Percentiles rank a stretch among this genome's conserved stretches.
Conservation (phyloP, 64 coral and sea anemone species). For the Cladopsammia gracilis region DNA sequence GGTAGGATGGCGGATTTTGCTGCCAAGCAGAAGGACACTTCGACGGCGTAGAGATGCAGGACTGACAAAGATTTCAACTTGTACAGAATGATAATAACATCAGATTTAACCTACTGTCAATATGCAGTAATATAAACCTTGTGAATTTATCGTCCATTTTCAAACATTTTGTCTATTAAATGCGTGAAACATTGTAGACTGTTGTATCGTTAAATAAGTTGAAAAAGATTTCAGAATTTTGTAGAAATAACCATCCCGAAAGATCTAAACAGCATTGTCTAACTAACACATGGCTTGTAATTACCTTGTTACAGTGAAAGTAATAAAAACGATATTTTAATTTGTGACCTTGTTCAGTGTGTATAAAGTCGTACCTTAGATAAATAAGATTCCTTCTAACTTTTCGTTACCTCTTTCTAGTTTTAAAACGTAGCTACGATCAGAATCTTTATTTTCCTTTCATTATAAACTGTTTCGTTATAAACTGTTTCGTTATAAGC, state of each 20-base stretch:
- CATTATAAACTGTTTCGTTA: background rate
- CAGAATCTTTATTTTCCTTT: background rate
- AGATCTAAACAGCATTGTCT: background rate
- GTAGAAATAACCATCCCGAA: no score
- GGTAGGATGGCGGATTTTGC: conserved; percentile 80
- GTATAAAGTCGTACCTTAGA: background rate
- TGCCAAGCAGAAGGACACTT: conserved; percentile 52
- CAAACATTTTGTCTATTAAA: background rate
- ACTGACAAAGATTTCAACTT: background rate
- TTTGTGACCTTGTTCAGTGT: background rate
- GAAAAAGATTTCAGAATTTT: no score
- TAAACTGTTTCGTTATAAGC: background rate
- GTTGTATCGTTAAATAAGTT: background rate
- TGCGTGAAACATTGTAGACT: background rate
- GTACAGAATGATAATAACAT: background rate
- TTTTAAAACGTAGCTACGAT: background rate
- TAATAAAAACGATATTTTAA: background rate
- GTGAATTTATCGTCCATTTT: background rate
- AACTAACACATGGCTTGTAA: background rate
- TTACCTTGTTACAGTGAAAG: background rate
- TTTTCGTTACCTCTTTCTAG: background rate
- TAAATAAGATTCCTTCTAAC: background rate
- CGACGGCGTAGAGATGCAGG: background rate
- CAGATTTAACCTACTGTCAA: background rate
- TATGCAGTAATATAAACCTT: background rate